Conservation (phyloP, 2,113 vertebrate species). For the Varanus salvator region DNA sequence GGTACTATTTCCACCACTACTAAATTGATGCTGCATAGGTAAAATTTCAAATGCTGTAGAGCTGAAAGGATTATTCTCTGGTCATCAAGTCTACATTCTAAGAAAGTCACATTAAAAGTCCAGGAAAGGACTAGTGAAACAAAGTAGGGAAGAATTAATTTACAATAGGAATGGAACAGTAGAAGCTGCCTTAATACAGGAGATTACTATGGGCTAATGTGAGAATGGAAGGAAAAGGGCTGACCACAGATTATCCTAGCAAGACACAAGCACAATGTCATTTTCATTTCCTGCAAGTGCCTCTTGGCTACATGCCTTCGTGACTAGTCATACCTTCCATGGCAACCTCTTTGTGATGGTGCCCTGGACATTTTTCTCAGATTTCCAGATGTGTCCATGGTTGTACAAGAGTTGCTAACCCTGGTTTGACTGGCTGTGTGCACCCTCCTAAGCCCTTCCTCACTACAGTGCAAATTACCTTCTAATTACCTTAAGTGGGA, state of each 20-base stretch:
- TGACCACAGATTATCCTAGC: not conserved
- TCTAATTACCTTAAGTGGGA: not conserved
- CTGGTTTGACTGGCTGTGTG: not conserved
- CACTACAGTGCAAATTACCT: not conserved
- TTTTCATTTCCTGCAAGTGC: too few species aligned
- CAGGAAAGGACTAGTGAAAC: not conserved
- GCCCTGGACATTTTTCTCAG: too few species aligned
- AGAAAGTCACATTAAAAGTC: not conserved
- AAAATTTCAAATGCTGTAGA: not conserved
- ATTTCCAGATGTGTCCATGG: too few species aligned
- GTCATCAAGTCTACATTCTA: not conserved
- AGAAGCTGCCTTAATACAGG: not conserved
- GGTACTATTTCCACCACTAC: not conserved
- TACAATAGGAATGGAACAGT: not conserved
- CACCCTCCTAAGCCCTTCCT: not conserved
- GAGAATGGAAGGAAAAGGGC: not conserved
- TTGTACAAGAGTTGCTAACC: too few species aligned
- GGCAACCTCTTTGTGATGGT: too few species aligned
- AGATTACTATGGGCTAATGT: not conserved
- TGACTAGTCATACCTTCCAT: too few species aligned
- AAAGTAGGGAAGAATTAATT: not conserved
- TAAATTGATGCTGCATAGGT: too few species aligned
- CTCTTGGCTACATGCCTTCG: too few species aligned
- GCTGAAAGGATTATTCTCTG: not conserved
- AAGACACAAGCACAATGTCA: not conserved